A percentile compares a stretch with the other conserved stretches of the same genome.
These are phyloP conservation scores for Spilogale gracilis DNA, from an alignment of 2,113 vertebrate species.

Conservation along the genomic window DNA sequence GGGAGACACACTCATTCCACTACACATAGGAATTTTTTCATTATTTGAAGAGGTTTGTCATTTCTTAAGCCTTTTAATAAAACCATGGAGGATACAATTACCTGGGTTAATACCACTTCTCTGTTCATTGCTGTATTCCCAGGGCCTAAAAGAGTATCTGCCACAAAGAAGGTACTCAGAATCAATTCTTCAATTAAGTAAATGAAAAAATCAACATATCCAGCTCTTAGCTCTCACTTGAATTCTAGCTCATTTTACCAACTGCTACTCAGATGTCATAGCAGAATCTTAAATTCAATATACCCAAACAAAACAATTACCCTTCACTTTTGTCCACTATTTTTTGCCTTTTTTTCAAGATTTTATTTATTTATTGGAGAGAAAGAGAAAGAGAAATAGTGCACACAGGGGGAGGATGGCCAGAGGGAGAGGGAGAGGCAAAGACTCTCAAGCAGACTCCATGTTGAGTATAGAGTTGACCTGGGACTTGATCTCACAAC, in stretches of 20 bases:
- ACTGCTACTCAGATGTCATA: not conserved
- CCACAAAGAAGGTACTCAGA: not conserved
- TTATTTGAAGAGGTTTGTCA: not conserved
- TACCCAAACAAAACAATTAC: not conserved
- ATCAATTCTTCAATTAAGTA: conserved; percentile 9
- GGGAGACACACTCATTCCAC: not conserved
- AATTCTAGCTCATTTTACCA: conserved; percentile 25
- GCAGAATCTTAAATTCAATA: not conserved
- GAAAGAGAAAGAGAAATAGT: not conserved
- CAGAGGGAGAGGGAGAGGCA: not conserved
- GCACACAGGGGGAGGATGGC: not conserved
- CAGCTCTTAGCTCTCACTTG: not conserved
- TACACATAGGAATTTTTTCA: not conserved
- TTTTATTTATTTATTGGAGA: not conserved
- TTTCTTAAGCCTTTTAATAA: not conserved
- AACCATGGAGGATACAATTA: not conserved
- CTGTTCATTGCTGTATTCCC: not conserved
- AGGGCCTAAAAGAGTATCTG: not conserved
- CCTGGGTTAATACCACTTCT: not conserved
- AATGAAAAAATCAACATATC: not conserved
- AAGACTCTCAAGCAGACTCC: not conserved
- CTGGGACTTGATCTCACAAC: not conserved
- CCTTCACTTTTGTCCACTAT: not conserved
- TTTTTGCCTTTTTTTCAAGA: not conserved
- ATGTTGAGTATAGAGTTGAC: not conserved